Base-by-base conservation (phyloP, 2,113 vertebrate species). In the Pycnonotus jocosus region DNA sequence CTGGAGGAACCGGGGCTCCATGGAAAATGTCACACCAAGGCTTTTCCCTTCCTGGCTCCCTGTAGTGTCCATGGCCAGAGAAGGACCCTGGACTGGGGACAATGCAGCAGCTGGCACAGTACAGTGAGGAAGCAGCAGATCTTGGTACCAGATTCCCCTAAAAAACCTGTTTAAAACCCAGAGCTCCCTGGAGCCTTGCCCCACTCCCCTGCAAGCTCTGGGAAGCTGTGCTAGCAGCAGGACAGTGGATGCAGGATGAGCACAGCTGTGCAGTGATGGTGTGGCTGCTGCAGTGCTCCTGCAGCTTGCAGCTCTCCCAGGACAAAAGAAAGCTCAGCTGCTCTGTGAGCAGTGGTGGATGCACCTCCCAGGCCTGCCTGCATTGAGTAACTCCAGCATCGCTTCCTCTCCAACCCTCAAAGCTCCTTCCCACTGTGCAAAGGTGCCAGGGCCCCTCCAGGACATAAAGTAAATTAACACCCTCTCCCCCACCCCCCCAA, bases 21-120 rank as follows among this genome's bases (percentile, higher is more conserved):
- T 7, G 22, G 57, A 70, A 37, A n/a, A 18, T 1, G 3, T 31
- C 57, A 48, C 51, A 69, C 20, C 73, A 31, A 70, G 47, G 33
- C n/a, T 11, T 10, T 15, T 66, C 60, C 50, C 53, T 53, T 80
- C 50, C 30, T 14, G 42, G 25, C 44, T 88, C 50, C 44, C 40
- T 9, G 1, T 2, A 1, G 0, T 11, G 24, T 7, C 51, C 30
- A 2, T 1, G 11, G 71, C 33, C 65, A 68, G 33, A 2, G 44
- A 24, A 72, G 35, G 48, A 37, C 8, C 27, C 35, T 25, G 37
- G 20, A 12, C 2, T 54, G 56, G 30, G 45, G 28, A 85, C 60
- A 72, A 9, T 2, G 0, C 33, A 38, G 7, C 37, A 48, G 25
- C 42, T 45, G 66, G 35, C 65, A 31, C 30, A 15, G 1, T 0